Base-by-base conservation (phyloP, 2,113 vertebrate genomes). In the Lasiurus cinereus region DNA sequence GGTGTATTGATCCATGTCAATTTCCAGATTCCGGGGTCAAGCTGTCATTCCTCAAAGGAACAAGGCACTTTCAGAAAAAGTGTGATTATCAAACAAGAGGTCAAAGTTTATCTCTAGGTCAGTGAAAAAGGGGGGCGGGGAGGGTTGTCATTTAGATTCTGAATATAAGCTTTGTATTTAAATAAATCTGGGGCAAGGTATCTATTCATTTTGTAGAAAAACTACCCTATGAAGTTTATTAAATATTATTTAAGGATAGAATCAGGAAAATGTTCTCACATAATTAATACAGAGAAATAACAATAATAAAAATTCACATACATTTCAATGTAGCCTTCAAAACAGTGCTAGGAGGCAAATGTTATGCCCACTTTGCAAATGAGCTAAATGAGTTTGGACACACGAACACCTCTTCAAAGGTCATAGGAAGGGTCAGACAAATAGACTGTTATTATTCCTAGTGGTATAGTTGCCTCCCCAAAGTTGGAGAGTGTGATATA, bases 21-120 rank as follows among this genome's bases (percentile, higher is more conserved):
- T 97, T 97, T 98, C 97, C 97, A 97, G 98, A 98, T 97, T 97
- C 97, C 72, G 31, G 96, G 98, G 97, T 98, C 96, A 98, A 96
- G 96, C 97, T 93, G 96, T 97, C 95, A 96, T 97, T 97, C 97
- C 97, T 97, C 96, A 98, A 97, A 96, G 96, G 97, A 98, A 97
- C 97, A 98, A 98, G 97, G 97, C 97, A 95, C 98, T 97, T 98
- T 98, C 92, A 97, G 97, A 96, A 97, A 98, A 98, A 98, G 98
- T 97, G 98, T 98, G 98, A 98, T 98, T 97, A 97, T 97, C 98
- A 98, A 98, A 98, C 97, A 97, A 90, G 83, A 98, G 99, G 99
- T 99, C 99, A 99, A 98, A 99, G 99, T 99, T 98, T 98, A 99
- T 98, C 98, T 98, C 96, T 97, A 98, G 99, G 98, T 99, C 99